Evolutionary conservation across 2,888 invertebrate genomes (phyloP).

Genomic region (Aphelenchoides bicaudatus): DNA sequence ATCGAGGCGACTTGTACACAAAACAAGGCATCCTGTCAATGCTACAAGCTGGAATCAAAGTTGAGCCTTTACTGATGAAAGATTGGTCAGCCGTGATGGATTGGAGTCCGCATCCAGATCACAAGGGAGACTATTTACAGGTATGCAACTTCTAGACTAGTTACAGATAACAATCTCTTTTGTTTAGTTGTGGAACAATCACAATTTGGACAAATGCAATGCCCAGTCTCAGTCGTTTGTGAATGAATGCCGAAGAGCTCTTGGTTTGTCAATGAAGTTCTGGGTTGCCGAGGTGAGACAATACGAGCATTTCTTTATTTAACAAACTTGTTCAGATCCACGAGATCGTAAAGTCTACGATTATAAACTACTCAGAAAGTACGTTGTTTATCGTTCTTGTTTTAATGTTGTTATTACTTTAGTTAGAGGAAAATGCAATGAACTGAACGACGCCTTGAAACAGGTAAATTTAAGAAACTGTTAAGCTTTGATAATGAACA

Average conservation of each 20-base stretch:
- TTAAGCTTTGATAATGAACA: background rate
- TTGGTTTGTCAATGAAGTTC: conserved; percentile 61
- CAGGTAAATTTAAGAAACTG: conserved; percentile 37
- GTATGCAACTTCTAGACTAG: conserved; percentile 13
- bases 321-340: too few relatives aligned
- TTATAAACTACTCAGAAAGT: conserved; percentile 60
- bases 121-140: conserved; percentile 60
- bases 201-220: conserved; percentile 59
- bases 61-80: conserved; percentile 60
- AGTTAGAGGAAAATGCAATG: conserved; percentile 58
- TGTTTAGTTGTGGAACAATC: conserved; percentile 55
- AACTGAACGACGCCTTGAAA: conserved; percentile 60
- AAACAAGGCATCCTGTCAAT: conserved; percentile 61
- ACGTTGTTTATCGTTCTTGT: too few relatives aligned
- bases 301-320: too few relatives aligned
- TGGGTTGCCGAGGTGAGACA: conserved; percentile 62
- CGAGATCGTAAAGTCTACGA: conserved; percentile 61
- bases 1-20: conserved; percentile 60
- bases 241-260: conserved; percentile 60
- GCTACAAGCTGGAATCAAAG: conserved; percentile 56
- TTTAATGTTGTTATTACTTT: too few relatives aligned
- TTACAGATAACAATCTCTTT: conserved; percentile 1
- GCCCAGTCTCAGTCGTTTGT: conserved; percentile 61
- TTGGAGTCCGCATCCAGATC: conserved; percentile 59
- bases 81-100: conserved; percentile 61